Evolutionary conservation across 1,140 invertebrate genomes (phyloP), one percentile per base, ranked within the genome.

Genomic region (Portunus trituberculatus): DNA sequence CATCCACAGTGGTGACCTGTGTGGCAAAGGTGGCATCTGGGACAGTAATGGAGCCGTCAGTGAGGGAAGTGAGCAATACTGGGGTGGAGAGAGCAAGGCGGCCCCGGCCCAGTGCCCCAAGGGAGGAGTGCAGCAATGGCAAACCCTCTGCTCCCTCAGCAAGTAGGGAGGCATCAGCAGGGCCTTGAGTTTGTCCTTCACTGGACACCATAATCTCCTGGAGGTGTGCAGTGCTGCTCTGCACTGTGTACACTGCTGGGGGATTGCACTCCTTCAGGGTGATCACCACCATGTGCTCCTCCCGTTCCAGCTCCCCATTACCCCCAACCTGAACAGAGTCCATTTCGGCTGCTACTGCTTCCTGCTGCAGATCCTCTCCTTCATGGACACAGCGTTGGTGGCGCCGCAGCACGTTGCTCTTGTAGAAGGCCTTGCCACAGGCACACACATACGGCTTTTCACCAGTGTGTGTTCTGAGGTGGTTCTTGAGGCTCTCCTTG

Each of bases 271-370:
- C 93, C 28, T 90, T 84, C 48, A 94, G n/a, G 16, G 93, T 94
- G 31, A 94, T 94, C 14, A 94, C 93, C 0, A 94, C 93, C 93
- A 94, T 91, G n/a, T 91, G 93, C 29, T 90, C 93, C 28, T 82
- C 93, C 10, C 88, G 59, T 39, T 45, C 32, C 25, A 45, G 32
- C 39, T 94, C 93, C 12, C 83, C 29, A 12, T 90, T 87, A n/a
- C 29, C 86, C 28, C 67, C 67, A 6, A 93, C 92, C 10, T 84
- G 84, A 29, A 86, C 45, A 0, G 82, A 31, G 59, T 59, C 83
- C 86, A 45, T 46, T n/a, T 48, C n/a, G 3, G 0, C 84, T 25
- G 45, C 45, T 29, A 31, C n/a, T 88, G 84, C 10, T 25, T 84
- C 76, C n/a, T 52, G 48, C 32, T 59, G 92, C 8, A 39, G 32